Base-by-base conservation (phyloP, 2,888 invertebrate genomes). In the Scotopteryx bipunctaria region DNA sequence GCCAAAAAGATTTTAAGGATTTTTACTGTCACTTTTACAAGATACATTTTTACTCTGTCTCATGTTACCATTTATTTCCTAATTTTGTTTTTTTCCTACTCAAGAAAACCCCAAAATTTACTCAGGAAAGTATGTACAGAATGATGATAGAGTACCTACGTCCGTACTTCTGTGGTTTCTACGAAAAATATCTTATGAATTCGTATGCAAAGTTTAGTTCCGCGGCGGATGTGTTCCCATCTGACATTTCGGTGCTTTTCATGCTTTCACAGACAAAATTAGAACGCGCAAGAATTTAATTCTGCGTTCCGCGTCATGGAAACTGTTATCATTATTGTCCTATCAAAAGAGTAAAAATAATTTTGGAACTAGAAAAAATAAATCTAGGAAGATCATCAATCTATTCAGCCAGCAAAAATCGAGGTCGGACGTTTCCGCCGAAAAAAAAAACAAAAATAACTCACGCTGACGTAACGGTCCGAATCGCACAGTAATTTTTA, bases 401-500 rank as follows among this genome's bases (percentile, higher is more conserved):
- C 43, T 50, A 45, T 45, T 15, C 44, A 3, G 25, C 25, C 36
- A 35, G 55, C 44, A 44, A 49, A 44, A 45, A 56, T 53, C 57
- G 57, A 57, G 60, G 55, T 53, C 60, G 40, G 15, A 50, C 31
- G 36, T 36, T 35, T 41, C 46, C 32, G 41, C 38, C 19, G 41
- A 46, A 44, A 51, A 57, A 46, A 57, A 46, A 46, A 47, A 9
- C 15, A n/a, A 51, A 56, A 56, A 54, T 50, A 61, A 59, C 63
- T 64, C 53, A 64, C 63, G 42, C 47, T 61, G 52, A 57, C 59
- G 63, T 55, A 57, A 55, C 37, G 58, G 45, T 59, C 61, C 59
- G 57, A 55, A 55, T 45, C 46, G 43, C 55, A 55, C 54, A n/a
- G n/a, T 36, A 50, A 50, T 40, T 40, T 53, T 41, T 35, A 48